phyloP scores from a whole-genome alignment of 2,888 invertebrate genomes.

The Cabera pusaria region DNA sequence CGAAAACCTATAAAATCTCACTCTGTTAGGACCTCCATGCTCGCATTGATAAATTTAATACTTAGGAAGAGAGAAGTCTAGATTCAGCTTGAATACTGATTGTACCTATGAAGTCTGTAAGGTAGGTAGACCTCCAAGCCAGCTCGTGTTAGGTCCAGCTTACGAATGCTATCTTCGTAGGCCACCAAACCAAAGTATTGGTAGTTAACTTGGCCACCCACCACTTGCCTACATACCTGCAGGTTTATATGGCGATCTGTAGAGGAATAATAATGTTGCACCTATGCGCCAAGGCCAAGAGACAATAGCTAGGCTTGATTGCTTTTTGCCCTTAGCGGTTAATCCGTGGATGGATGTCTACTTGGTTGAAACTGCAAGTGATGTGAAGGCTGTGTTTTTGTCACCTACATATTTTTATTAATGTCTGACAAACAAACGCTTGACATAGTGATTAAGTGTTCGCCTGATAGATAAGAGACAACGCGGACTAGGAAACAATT shows the following conservation, averaged over 20 bases:
- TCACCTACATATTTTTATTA: neutral
- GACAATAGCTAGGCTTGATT: slow-evolving; percentile 63
- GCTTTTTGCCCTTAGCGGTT: slow-evolving; percentile 53
- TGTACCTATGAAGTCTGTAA: slow-evolving; percentile 7
- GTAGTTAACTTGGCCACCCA: slow-evolving; percentile 61
- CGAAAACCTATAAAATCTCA: slow-evolving; percentile 10
- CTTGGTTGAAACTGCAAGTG: slow-evolving; percentile 19
- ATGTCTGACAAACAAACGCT: neutral
- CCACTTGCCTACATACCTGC: slow-evolving; percentile 54
- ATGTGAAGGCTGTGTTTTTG: slow-evolving; percentile 7
- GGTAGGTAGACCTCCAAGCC: slow-evolving; percentile 29
- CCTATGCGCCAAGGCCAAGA: slow-evolving; percentile 51
- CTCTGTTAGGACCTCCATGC: slow-evolving; percentile 9
- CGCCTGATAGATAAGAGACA: too few relatives aligned
- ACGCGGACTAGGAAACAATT: too few relatives aligned
- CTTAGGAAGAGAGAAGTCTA: slow-evolving; percentile 3
- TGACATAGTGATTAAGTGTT: too few relatives aligned
- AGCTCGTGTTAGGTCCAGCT: slow-evolving; percentile 19
- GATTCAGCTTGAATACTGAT: slow-evolving; percentile 7
- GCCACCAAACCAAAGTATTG: slow-evolving; percentile 41
- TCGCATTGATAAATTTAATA: slow-evolving; percentile 7
- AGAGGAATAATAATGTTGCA: slow-evolving; percentile 65
- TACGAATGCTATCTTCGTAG: slow-evolving; percentile 60
- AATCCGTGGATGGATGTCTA: slow-evolving; percentile 18
- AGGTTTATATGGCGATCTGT: slow-evolving; percentile 48